Base-by-base conservation (phyloP, 2,113 vertebrate genomes). In the Xerus inauris region DNA sequence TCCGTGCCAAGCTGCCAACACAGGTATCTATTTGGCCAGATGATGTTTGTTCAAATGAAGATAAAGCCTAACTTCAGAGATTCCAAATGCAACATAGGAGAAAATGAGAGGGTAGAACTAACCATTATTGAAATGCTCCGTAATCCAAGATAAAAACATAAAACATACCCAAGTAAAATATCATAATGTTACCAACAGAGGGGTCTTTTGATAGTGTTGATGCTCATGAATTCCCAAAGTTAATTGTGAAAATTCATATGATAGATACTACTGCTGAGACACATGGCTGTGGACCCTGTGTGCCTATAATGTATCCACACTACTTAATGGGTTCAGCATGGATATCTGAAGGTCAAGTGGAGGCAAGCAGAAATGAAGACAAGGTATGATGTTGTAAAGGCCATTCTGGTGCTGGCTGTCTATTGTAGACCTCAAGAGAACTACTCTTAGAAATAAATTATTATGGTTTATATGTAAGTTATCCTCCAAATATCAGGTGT, bases 61-160 rank as follows among this genome's bases (percentile, higher is more conserved):
- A 93, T 49, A 62, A 87, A 86, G 38, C 13, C 8, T 80, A 64
- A 84, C 38, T 91, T 32, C 47, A 86, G 71, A 82, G 40, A 95
- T 35, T 19, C 5, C 1, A 24, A 83, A 6, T 35, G 17, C 1
- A 57, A 73, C 13, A 40, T 0, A 35, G 24, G 32, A 89, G 59
- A 67, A 71, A n/a, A 30, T 38, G 64, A 86, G 45, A 49, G 17
- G 19, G 20, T 32, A 75, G 8, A 84, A 76, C 35, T 54, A n/a
- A 71, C 28, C n/a, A 7, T 1, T 67, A 19, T 3, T 6, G 22
- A 95, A 81, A 54, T 67, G 40, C 6, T 65, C 91, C 20, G 8
- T 40, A n/a, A 45, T 47, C 32, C n/a, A 90, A 8, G 28, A 91
- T 85, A 30, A 72, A 30, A 28, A 13, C 59, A 42, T 72, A 49